Conservation (phyloP, 1,140 invertebrate genomes). For the Drosophila kohkoa region DNA sequence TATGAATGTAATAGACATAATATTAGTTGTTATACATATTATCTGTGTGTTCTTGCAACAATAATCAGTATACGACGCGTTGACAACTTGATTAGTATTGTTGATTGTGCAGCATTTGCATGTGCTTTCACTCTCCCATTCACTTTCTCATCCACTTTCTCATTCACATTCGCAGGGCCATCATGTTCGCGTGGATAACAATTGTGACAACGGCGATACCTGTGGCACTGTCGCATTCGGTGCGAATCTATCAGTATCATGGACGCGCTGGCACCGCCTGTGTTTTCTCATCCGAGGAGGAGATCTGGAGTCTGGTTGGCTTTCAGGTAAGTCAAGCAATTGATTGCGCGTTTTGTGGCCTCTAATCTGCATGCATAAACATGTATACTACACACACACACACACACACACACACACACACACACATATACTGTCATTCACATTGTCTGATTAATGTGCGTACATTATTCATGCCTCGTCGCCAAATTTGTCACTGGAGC, state of each 20-base stretch:
- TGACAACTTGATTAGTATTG: neutral
- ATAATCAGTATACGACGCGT: neutral
- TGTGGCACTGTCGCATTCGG: conserved; percentile 92
- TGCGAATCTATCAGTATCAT: conserved; percentile 88
- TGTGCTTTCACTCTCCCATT: neutral
- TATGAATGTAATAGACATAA: no score
- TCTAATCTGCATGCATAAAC: conserved; percentile 22
- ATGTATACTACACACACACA: no score
- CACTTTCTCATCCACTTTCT: no score
- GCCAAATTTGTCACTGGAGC: conserved; percentile 43
- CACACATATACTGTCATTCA: neutral
- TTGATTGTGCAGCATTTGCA: neutral
- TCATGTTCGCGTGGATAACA: conserved; percentile 92
- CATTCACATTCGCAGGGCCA: conserved; percentile 86
- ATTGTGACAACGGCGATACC: conserved; percentile 92
- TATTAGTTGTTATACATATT: no score
- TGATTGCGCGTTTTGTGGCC: conserved; percentile 45
- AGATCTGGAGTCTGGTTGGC: conserved; percentile 89
- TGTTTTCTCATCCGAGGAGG: conserved; percentile 87
- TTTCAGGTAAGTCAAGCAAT: conserved; percentile 87
- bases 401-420: no score
- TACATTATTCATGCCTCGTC: conserved; percentile 43
- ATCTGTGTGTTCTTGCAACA: no score
- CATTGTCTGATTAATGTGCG: conserved; percentile 39
- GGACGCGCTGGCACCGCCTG: conserved; percentile 88